A percentile compares a stretch with the other conserved stretches of the same genome.
phyloP scores from a whole-genome alignment of 2,888 invertebrate species.

The Idaea aversata region DNA sequence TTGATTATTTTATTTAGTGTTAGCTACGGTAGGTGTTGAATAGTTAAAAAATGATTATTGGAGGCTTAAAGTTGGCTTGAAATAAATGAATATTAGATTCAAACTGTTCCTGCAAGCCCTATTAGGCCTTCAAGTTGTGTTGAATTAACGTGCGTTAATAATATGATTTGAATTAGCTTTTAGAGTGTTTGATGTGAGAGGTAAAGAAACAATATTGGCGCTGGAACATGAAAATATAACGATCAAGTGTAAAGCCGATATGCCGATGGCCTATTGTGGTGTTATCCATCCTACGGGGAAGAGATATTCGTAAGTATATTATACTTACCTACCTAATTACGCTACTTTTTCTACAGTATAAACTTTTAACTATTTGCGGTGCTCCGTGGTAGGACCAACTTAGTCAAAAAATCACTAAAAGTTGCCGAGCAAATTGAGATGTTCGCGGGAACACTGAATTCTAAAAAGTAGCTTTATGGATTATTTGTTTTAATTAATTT shows the following conservation, averaged over 20 bases:
- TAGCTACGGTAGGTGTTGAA: not conserved
- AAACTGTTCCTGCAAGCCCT: too few species aligned
- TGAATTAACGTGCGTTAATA: too few species aligned
- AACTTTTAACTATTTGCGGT: too few species aligned
- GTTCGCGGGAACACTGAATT: too few species aligned
- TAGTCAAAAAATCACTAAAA: too few species aligned
- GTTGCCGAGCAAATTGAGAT: too few species aligned
- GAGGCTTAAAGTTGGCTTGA: too few species aligned
- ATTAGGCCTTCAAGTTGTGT: too few species aligned
- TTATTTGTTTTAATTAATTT: too few species aligned
- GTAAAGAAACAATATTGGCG: constrained; percentile 59
- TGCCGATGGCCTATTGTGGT: constrained; percentile 67
- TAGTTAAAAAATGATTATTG: too few species aligned
- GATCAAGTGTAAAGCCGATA: constrained; percentile 60
- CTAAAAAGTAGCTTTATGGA: too few species aligned
- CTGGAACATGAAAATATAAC: constrained; percentile 56
- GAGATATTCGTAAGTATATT: constrained; percentile 64
- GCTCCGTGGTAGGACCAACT: not conserved
- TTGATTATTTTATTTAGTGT: not conserved
- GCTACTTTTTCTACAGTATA: not conserved
- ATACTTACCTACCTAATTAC: not conserved
- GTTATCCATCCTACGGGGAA: constrained; percentile 66
- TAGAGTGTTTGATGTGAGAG: constrained; percentile 53
- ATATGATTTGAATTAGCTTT: constrained; percentile 41
- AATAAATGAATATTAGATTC: too few species aligned